Percentiles rank a stretch among this genome's conserved stretches.
phyloP scores from a whole-genome alignment of 37 sponge, comb jelly and placozoan genomes.

The Halisarca cf. caerulea region DNA sequence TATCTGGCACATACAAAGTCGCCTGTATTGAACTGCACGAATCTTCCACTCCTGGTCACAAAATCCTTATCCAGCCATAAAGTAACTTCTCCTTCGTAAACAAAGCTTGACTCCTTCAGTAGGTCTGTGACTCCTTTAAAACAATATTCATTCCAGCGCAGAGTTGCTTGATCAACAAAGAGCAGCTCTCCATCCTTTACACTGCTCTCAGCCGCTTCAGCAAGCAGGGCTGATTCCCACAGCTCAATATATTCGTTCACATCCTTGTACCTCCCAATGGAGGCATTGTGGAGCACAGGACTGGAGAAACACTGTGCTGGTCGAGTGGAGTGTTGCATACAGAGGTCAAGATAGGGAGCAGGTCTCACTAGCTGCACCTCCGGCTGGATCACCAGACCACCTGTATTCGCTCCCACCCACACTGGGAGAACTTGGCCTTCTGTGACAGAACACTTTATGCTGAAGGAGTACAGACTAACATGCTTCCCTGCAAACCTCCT shows the following conservation, averaged over 20 bases:
- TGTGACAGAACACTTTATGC: neutral
- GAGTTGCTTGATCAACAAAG: slow-evolving; percentile 23
- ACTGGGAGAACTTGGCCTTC: neutral
- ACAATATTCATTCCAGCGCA: slow-evolving; percentile 1
- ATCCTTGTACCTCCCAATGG: slow-evolving; percentile 17
- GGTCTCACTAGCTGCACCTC: slow-evolving; percentile 42
- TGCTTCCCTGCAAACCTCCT: neutral
- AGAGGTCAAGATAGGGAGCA: slow-evolving; percentile 36
- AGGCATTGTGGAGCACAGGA: slow-evolving; percentile 26
- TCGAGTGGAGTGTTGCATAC: slow-evolving; percentile 39
- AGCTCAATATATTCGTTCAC: slow-evolving; percentile 44
- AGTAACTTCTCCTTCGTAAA: neutral
- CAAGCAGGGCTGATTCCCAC: slow-evolving; percentile 47
- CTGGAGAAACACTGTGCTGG: slow-evolving; percentile 56
- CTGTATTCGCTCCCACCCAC: slow-evolving; percentile 11
- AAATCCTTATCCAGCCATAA: neutral
- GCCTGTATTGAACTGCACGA: neutral
- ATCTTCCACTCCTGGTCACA: neutral
- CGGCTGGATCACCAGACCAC: slow-evolving; percentile 14
- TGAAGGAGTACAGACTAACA: slow-evolving; percentile 6
- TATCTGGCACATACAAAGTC: slow-evolving; percentile 28
- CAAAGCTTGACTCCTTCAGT: neutral
- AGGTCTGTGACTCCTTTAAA: slow-evolving; percentile 1
- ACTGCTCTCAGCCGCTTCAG: slow-evolving; percentile 50
- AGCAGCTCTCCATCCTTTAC: slow-evolving; percentile 18